Base-by-base conservation (phyloP, 2,797 vertebrate species). In the Trachops cirrhosus region DNA sequence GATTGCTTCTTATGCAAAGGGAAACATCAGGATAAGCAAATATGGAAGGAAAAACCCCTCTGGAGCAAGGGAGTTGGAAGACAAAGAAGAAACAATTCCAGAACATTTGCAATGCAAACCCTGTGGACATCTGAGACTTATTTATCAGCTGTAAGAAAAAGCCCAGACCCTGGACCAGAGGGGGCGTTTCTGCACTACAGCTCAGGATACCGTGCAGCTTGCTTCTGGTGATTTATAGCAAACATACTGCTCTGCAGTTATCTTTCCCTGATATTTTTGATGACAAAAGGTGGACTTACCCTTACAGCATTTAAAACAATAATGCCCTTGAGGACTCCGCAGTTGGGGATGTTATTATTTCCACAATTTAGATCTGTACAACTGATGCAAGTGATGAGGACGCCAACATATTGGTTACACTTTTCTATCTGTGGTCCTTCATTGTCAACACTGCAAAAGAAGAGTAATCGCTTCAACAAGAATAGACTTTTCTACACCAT, bases 11-110 rank as follows among this genome's bases (percentile, higher is more conserved):
- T 89, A 97, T 70, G 26, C 93, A 97, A 97, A 98, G 67, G 82
- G 54, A 96, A 97, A 96, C 94, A 96, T 95, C 73, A 88, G 93
- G 52, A 73, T 87, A 96, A 98, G 96, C 89, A 98, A 98, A 97
- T 89, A 91, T 4, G 9, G 92, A 92, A 80, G 62, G 22, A 41
- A 48, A 95, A 97, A 91, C 54, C 19, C 94, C 57, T 87, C 37
- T 3, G 96, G 93, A 97, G 86, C 73, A 85, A 39, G 62, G 75
- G 3, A 0, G 0, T 0, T 93, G 97, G 96, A 94, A 67, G 50
- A 92, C 41, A n/a, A 89, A 80, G 44, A 41, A 97, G 96, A 95
- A 95, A 95, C 89, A 87, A 86, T 74, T 41, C 24, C 50, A 48
- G 94, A 92, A 22, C 16, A 79, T 97, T 97, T 95, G 89, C 87